These are phyloP conservation scores for Pangasius larnaudii DNA, from an alignment of 2,797 vertebrate genomes.

Conservation along the genomic window DNA sequence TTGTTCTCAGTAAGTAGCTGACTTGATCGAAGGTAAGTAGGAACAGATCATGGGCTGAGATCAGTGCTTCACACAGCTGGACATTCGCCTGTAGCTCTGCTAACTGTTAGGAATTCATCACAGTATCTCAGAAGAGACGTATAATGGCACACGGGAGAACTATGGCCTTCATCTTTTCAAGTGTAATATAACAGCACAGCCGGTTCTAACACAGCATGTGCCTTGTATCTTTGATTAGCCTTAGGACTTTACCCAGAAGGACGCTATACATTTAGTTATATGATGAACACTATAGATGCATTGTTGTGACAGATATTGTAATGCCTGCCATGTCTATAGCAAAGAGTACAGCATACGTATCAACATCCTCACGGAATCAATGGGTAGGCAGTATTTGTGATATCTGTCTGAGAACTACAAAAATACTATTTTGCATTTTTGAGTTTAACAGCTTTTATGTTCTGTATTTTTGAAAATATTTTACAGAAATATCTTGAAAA, in stretches of 20 bases:
- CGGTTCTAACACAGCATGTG: not conserved
- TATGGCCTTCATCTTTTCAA: constrained; percentile 13
- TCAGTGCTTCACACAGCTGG: constrained; percentile 36
- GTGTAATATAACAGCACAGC: constrained; percentile 12
- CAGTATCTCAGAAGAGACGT: not conserved
- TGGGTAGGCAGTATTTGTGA: not conserved
- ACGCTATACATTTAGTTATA: constrained; percentile 8
- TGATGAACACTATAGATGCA: constrained; percentile 12
- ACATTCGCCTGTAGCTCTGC: constrained; percentile 28
- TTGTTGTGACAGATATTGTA: constrained; percentile 4
- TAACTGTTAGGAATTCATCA: constrained; percentile 9
- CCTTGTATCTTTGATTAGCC: constrained; percentile 22
- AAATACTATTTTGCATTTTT: not conserved
- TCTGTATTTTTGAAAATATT: not conserved
- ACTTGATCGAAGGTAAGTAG: constrained; percentile 67
- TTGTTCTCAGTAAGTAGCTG: constrained; percentile 68
- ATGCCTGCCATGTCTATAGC: not conserved
- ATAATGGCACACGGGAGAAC: not conserved
- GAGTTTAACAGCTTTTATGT: not conserved
- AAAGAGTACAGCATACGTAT: not conserved
- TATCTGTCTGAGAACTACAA: not conserved
- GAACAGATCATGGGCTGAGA: constrained; percentile 61
- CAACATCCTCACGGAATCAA: not conserved
- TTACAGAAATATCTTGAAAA: not conserved
- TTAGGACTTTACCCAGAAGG: constrained; percentile 12